Percentiles rank a stretch among this genome's conserved stretches.
Evolutionary conservation across 2,888 invertebrate genomes (phyloP).

Genomic region (Dasysyrphus tricinctus): DNA sequence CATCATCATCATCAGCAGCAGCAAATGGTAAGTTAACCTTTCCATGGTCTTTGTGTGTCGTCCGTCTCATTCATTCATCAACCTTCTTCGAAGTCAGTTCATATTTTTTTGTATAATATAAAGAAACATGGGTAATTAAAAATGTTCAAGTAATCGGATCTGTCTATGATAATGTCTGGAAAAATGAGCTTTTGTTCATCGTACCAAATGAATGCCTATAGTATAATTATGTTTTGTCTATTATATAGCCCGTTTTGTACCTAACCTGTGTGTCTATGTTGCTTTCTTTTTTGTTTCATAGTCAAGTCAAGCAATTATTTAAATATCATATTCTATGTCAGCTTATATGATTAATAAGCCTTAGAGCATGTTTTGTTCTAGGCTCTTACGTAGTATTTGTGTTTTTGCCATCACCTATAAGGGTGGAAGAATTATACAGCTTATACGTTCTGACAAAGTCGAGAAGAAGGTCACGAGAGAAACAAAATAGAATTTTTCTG

Average conservation of each 20-base stretch:
- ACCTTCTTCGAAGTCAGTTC: slow-evolving; percentile 17
- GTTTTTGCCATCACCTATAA: slow-evolving; percentile 1
- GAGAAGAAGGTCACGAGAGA: background rate
- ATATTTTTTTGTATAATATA: slow-evolving; percentile 51
- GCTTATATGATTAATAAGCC: slow-evolving; percentile 56
- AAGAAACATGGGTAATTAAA: slow-evolving; percentile 65
- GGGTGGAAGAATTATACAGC: slow-evolving; percentile 24
- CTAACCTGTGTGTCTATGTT: background rate
- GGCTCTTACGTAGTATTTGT: slow-evolving; percentile 5
- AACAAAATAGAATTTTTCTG: background rate
- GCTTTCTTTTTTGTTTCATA: background rate
- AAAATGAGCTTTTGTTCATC: slow-evolving; percentile 47
- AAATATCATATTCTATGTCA: slow-evolving; percentile 63
- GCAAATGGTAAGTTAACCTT: background rate
- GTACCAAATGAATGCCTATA: slow-evolving; percentile 19
- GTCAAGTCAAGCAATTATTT: slow-evolving; percentile 44
- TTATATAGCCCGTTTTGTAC: background rate
- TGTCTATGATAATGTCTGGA: slow-evolving; percentile 28
- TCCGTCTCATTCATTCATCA: background rate
- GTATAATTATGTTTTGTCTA: slow-evolving; percentile 14
- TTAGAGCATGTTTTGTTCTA: slow-evolving; percentile 36
- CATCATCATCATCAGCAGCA: background rate
- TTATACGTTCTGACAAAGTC: slow-evolving; percentile 1
- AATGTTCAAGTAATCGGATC: slow-evolving; percentile 61
- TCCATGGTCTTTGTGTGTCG: background rate